A percentile compares a stretch with the other conserved stretches of the same genome.
Conservation (phyloP, 2,888 invertebrate species). For the Drosophila seclusa region DNA sequence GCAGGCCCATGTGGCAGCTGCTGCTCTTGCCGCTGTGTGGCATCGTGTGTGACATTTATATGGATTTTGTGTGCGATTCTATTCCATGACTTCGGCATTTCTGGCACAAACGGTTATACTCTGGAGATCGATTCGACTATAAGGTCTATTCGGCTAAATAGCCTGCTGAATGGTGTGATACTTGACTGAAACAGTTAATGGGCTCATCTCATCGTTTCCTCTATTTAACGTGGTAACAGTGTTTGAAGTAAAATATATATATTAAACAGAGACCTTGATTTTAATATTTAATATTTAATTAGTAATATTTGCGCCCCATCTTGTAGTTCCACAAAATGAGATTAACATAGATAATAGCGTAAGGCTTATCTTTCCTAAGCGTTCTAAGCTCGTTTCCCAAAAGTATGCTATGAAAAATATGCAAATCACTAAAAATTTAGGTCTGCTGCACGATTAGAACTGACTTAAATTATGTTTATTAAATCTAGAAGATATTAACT, state of each 20-base stretch:
- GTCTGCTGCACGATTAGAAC: neutral
- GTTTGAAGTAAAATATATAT: neutral
- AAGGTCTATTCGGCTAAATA: slow-evolving; percentile 12
- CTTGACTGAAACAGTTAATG: slow-evolving; percentile 17
- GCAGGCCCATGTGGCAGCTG: slow-evolving; percentile 49
- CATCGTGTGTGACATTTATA: slow-evolving; percentile 61
- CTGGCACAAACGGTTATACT: slow-evolving; percentile 43
- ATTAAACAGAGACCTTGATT: neutral
- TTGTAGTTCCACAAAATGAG: neutral
- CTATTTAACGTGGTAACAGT: neutral
- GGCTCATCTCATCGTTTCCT: slow-evolving; percentile 5
- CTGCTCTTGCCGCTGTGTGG: slow-evolving; percentile 32
- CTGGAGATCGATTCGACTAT: slow-evolving; percentile 14
- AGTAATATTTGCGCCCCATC: neutral
- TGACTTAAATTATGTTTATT: neutral
- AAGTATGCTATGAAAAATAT: slow-evolving; percentile 35
- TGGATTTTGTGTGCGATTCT: slow-evolving; percentile 41
- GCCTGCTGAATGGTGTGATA: slow-evolving; percentile 30
- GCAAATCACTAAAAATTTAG: neutral
- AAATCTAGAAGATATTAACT: neutral
- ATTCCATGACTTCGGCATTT: slow-evolving; percentile 33
- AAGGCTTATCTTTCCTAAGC: neutral
- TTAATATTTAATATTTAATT: neutral
- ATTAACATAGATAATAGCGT: too few relatives aligned
- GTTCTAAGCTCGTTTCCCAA: slow-evolving; percentile 15